Evolutionary conservation across 53 echinoderm and acorn worm genomes (phyloP), one percentile per base, ranked within the genome.

Genomic region (Mesocentrotus franciscanus): DNA sequence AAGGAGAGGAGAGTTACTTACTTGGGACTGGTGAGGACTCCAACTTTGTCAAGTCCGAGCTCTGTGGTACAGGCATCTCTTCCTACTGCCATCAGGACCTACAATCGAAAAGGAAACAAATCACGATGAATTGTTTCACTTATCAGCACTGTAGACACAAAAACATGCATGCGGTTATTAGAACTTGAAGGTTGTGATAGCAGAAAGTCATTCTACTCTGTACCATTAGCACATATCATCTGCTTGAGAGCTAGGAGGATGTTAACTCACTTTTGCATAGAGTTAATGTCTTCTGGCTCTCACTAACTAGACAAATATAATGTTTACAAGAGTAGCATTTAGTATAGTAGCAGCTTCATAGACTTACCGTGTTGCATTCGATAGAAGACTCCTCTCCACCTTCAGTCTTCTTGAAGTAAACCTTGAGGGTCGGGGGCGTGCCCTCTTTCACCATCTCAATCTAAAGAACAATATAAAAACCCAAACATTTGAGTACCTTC

Each of bases 41-140:
- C 99, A 34, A 94, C 92, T 66, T 97, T 97, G 17, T 99, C 99
- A 49, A 99, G 96, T 60, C 99, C 99, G 72, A 99, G 98, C 60
- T 95, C 92, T 9, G n/a, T 89, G 61, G 99, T 99, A 71, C 99
- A 99, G 29, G 99, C 99, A 94, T 99, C 99, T 17, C 99, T 96
- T 10, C 99, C 99, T 85, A 99, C 97, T 2, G 97, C 99, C 95
- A 98, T 95, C 66, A 98, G 91, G 11, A 98, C 97, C 98, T 98
- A 62, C 55, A 93, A 74, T 29, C 16, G 59, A 76, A 56, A n/a
- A 64, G 17, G 26, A 89, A 89, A 18, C 4, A 89, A 49, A 49
- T 49, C 6, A 49, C 6, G 49, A 49, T 49, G 17, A 26, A 84
- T 5, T 49, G 49, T 49, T 49, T 24, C 22, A 72, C 22, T 72